phyloP scores from a whole-genome alignment of 2,113 vertebrate genomes.

The Cebidichthys violaceus region DNA sequence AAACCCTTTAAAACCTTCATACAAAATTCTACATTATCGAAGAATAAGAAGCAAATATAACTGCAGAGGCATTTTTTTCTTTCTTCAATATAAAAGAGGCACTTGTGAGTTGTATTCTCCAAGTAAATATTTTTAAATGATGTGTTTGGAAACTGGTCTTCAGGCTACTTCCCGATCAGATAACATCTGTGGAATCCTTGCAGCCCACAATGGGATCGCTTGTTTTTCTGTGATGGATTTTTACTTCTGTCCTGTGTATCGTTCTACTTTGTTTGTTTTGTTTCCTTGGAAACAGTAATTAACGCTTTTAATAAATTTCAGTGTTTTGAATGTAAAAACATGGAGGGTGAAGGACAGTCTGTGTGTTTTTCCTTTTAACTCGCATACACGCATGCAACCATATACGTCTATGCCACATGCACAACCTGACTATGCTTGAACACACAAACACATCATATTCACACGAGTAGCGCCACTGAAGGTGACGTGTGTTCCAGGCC shows the following conservation, averaged over 20 bases:
- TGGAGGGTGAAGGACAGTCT: conserved; percentile 2
- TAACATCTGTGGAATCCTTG: too few relatives aligned
- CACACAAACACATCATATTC: conserved; percentile 7
- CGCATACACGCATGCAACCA: not conserved
- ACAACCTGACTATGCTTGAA: not conserved
- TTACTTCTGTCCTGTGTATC: not conserved
- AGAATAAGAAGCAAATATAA: too few relatives aligned
- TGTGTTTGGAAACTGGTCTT: too few relatives aligned
- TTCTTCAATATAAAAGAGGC: too few relatives aligned
- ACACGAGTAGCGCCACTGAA: conserved; percentile 10
- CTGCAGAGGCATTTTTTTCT: too few relatives aligned
- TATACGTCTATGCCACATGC: not conserved
- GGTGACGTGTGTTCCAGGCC: conserved; percentile 30
- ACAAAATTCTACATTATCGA: too few relatives aligned
- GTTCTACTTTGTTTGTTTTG: not conserved
- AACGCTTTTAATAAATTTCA: not conserved
- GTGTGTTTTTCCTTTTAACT: conserved; percentile 13
- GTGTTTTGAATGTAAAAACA: not conserved
- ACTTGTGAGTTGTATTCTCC: too few relatives aligned
- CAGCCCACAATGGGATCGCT: not conserved
- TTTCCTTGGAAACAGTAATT: conserved; percentile 13
- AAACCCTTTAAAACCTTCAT: too few relatives aligned
- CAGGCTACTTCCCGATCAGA: too few relatives aligned
- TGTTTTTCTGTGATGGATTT: not conserved
- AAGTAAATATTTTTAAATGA: too few relatives aligned